These are phyloP conservation scores for Virgularia gustaviana DNA, from an alignment of 92 coral and sea anemone species.

Conservation along the genomic window DNA sequence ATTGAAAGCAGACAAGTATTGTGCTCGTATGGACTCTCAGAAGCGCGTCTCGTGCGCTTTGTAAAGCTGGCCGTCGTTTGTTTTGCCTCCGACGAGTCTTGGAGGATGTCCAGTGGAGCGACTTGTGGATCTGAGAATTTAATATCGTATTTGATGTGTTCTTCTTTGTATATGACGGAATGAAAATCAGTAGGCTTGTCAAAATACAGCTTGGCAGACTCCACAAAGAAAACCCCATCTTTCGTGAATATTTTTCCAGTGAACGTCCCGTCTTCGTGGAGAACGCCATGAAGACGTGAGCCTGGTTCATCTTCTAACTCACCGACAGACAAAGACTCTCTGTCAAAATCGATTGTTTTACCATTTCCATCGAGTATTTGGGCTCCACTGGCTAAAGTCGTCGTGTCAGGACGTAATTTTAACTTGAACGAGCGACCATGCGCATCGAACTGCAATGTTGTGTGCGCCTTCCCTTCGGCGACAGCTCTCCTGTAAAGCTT, in stretches of 20 bases:
- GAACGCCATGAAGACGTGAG: conserved; percentile 76
- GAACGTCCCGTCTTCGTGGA: conserved; percentile 70
- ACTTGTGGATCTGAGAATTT: conserved; percentile 33
- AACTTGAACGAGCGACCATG: conserved; percentile 64
- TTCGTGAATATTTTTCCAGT: conserved; percentile 79
- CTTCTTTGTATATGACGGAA: conserved; percentile 81
- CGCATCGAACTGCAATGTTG: conserved; percentile 67
- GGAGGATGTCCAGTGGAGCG: conserved; percentile 13
- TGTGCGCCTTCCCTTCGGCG: conserved; percentile 18
- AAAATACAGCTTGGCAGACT: conserved; percentile 74
- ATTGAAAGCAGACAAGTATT: conserved; percentile 70
- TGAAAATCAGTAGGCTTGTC: conserved; percentile 65
- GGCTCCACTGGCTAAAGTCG: conserved; percentile 73
- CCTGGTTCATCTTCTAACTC: conserved; percentile 73
- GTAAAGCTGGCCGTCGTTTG: not conserved
- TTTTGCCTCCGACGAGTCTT: not conserved
- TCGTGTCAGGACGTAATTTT: conserved; percentile 61
- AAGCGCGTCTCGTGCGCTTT: conserved; percentile 38
- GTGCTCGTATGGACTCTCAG: conserved; percentile 35
- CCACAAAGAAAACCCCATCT: conserved; percentile 70
- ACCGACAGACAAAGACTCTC: conserved; percentile 63
- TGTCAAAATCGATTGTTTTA: conserved; percentile 61
- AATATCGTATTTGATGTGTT: conserved; percentile 67
- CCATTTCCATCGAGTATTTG: conserved; percentile 70
- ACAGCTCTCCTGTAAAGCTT: conserved; percentile 64